Percentiles rank a stretch among this genome's conserved stretches.
Evolutionary conservation across 1,140 invertebrate genomes (phyloP).

Genomic region (Drosophila mojavensis): DNA sequence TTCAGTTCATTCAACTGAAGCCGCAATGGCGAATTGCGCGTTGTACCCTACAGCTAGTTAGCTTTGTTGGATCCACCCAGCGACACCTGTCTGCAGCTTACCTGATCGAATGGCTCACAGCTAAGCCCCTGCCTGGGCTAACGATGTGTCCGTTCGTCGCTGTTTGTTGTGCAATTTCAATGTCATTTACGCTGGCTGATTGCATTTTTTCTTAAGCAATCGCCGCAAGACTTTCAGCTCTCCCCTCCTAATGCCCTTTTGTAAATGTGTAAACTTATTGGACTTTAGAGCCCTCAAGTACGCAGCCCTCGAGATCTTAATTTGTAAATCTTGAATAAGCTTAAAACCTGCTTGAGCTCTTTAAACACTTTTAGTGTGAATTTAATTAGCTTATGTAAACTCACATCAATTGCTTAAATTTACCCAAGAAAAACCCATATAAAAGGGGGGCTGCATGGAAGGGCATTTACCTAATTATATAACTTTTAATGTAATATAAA

Average conservation of each 20-base stretch:
- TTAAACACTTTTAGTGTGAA: too few relatives aligned
- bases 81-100: slow-evolving; percentile 26
- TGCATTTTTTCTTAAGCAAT: slow-evolving; percentile 29
- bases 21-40: slow-evolving; percentile 22
- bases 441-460: too few relatives aligned
- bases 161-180: slow-evolving; percentile 66
- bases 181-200: slow-evolving; percentile 63
- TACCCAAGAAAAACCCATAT: too few relatives aligned
- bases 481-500: background rate
- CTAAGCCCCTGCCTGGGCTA: slow-evolving; percentile 46
- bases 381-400: slow-evolving; percentile 16
- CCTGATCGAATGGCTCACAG: slow-evolving; percentile 32
- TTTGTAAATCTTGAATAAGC: too few relatives aligned
- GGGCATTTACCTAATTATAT: background rate
- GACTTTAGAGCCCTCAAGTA: slow-evolving; percentile 8
- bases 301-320: background rate
- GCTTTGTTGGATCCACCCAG: slow-evolving; percentile 32
- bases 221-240: background rate
- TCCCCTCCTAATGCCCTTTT: background rate
- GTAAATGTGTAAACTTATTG: background rate
- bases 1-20: slow-evolving; percentile 44
- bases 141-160: slow-evolving; percentile 54
- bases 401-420: too few relatives aligned
- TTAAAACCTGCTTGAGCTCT: too few relatives aligned
- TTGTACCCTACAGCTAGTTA: slow-evolving; percentile 1